Base-by-base conservation (phyloP, 2,888 invertebrate species). In the Oligia fasciuncula region DNA sequence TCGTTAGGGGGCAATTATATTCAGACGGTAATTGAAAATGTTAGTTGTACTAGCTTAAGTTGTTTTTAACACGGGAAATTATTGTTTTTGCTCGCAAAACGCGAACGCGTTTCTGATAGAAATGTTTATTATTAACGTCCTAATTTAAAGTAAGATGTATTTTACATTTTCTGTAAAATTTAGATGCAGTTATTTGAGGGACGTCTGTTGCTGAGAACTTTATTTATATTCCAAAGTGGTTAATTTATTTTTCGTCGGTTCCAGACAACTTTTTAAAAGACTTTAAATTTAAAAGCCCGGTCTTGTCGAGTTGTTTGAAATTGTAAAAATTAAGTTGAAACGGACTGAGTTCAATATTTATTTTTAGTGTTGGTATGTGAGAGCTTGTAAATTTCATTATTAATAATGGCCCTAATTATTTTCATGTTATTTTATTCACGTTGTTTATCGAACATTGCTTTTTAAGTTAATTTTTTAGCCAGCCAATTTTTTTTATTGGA, bases 1-100 rank as follows among this genome's bases (percentile, higher is more conserved):
- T 93, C 91, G 92, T 93, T 93, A 92, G 87, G 88, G 86, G 88
- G 88, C 90, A 92, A 92, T 92, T 92, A 92, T 92, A 91, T 91
- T 90, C 89, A 84, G 88, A 88, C 86, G 85, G 88, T 90, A 92
- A 91, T 91, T 92, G 92, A 91, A 92, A 91, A 90, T 88, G 90
- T 89, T 90, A 88, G 89, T 92, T 87, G 77, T 87, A 85, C 73
- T 72, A 76, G 85, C 88, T 86, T 88, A 89, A 90, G 91, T 90
- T 85, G 87, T 90, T 91, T 88, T 90, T 90, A 88, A 90, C 88
- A 86, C 14, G 84, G 79, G 82, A 80, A 89, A 86, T 79, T 86
- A 76, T 83, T 83, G 81, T 76, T 88, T 82, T 77, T 70, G 74
- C 74, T 77, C 4, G 23, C 60, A 11, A 29, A 75, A 71, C 23